Percentiles rank a stretch among this genome's conserved stretches.
Conservation (phyloP, 2,113 vertebrate species). For the Trematomus loennbergii region DNA sequence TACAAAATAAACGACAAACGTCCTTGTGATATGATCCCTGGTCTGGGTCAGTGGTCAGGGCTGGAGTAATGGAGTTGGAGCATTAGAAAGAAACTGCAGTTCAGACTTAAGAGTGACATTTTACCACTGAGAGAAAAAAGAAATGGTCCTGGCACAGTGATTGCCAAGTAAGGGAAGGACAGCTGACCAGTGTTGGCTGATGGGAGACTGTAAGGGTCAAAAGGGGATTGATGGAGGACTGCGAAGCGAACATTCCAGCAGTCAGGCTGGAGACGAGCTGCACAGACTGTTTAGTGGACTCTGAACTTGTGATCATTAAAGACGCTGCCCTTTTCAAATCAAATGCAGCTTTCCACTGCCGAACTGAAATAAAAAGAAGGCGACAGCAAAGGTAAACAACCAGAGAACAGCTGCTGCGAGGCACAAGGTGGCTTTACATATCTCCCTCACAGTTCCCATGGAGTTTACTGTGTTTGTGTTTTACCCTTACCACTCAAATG, state of each 20-base stretch:
- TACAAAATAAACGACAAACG: neutral
- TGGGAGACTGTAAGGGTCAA: neutral
- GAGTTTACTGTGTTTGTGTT: constrained; percentile 22
- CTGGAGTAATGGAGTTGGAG: neutral
- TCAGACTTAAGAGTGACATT: constrained; percentile 20
- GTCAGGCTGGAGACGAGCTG: constrained; percentile 9
- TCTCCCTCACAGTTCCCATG: constrained; percentile 20
- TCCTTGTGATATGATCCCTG: neutral
- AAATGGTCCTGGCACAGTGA: constrained; percentile 1
- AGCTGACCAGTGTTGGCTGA: constrained; percentile 22
- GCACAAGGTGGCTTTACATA: constrained; percentile 8
- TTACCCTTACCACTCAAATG: constrained; percentile 14
- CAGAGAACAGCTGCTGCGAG: constrained; percentile 14
- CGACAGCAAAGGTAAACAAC: constrained; percentile 30
- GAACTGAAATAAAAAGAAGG: constrained; percentile 32
- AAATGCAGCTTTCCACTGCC: constrained; percentile 15
- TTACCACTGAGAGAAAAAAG: neutral
- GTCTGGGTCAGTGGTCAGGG: neutral
- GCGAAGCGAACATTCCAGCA: neutral
- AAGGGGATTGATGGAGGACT: neutral
- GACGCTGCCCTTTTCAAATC: constrained; percentile 22
- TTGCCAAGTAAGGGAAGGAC: neutral
- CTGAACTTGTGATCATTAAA: constrained; percentile 25
- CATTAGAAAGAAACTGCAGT: constrained; percentile 6
- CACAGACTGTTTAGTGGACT: constrained; percentile 20